Evolutionary conservation across 2,888 invertebrate genomes (phyloP), one percentile per base, ranked within the genome.

Genomic region (Plusia festucae): DNA sequence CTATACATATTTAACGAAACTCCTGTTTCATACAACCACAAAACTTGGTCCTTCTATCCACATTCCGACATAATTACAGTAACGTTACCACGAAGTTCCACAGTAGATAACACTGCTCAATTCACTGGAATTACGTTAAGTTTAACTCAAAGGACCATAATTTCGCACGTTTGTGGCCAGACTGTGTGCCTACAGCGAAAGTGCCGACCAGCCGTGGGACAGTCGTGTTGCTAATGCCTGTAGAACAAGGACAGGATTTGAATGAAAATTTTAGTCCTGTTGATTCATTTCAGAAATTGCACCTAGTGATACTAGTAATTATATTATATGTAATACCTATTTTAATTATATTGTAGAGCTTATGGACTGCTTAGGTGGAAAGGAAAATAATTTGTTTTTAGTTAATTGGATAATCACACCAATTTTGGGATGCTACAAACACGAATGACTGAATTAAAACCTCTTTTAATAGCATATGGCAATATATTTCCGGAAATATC

Each of bases 111-210:
- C 70, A 61, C 66, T 44, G 59, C 60, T 49, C 60, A 73, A 73
- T 74, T 63, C 46, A 57, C 58, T 65, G 51, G 74, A 70, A 78
- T 74, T 70, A 62, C 64, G 54, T 76, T 65, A 78, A 76, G 71
- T 78, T 78, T 76, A 74, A 71, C 74, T 78, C 78, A 78, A 78
- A 78, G 78, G 78, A 62, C 46, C 53, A 71, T 68, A 69, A 76
- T 78, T 78, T 76, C 65, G 64, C 78, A 71, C 74, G 62, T 78
- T 78, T 76, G 78, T 54, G 76, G 76, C 24, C 24, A 59, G 52
- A 55, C 68, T 71, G 70, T 62, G 73, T 62, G 73, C 70, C 72
- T 73, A 63, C 49, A 61, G n/a, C 13, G 68, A 20, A 49, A 49
- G 46, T 49, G 52, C 53, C 32, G 22, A 53, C 49, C 46, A 27